Conservation (phyloP, 2,888 invertebrate genomes). For the Belgica antarctica region DNA sequence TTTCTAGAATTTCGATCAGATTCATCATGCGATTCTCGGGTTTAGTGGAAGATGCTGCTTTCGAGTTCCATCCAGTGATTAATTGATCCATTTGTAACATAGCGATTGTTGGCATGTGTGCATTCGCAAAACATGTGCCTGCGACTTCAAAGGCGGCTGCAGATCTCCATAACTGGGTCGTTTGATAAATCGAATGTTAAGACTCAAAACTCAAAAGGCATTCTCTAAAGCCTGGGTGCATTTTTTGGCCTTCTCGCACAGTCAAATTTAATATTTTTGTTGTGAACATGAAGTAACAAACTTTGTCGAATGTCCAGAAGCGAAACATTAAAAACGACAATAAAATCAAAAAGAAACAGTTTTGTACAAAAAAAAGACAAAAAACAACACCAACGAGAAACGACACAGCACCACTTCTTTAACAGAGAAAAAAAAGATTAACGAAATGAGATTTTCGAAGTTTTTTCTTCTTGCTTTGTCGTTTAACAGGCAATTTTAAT, state of each 20-base stretch:
- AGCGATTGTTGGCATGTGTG: neutral
- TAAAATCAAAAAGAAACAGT: neutral
- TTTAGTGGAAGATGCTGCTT: neutral
- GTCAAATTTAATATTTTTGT: neutral
- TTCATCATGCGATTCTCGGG: neutral
- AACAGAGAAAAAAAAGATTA: conserved; percentile 11
- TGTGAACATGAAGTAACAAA: neutral
- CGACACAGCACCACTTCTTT: neutral
- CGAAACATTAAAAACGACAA: neutral
- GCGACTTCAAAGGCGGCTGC: too few species aligned
- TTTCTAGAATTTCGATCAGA: neutral
- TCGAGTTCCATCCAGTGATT: neutral
- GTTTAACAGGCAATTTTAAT: conserved; percentile 26
- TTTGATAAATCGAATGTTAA: too few species aligned
- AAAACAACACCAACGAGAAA: conserved; percentile 25
- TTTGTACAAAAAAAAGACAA: neutral
- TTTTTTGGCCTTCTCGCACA: conserved; percentile 1
- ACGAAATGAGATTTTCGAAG: conserved; percentile 35
- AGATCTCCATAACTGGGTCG: neutral
- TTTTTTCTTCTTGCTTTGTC: conserved; percentile 5
- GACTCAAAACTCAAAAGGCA: too few species aligned
- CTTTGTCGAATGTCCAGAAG: conserved; percentile 12
- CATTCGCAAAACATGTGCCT: neutral
- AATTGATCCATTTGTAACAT: conserved; percentile 19
- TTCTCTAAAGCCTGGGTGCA: too few species aligned